These are phyloP conservation scores for Cyaniris semiargus DNA, from an alignment of 2,888 invertebrate genomes.

Conservation along the genomic window DNA sequence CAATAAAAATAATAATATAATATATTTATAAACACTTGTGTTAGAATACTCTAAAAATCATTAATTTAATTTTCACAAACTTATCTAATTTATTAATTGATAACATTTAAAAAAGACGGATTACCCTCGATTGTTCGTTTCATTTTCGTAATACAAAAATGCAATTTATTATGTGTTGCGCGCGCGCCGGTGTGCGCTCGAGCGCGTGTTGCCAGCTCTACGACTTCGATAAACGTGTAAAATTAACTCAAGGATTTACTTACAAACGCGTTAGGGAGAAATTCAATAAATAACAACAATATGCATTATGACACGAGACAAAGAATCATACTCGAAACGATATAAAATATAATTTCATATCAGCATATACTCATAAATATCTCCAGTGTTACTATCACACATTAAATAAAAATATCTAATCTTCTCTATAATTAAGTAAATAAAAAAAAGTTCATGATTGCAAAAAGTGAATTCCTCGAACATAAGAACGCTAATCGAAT, in stretches of 20 bases:
- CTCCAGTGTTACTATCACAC: conserved; percentile 75
- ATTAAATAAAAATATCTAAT: conserved; percentile 78
- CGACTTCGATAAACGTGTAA: conserved; percentile 12
- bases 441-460: conserved; percentile 69
- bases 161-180: conserved; percentile 39
- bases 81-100: conserved; percentile 76
- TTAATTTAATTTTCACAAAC: conserved; percentile 79
- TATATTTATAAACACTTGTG: conserved; percentile 82
- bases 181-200: conserved; percentile 25
- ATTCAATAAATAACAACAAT: conserved; percentile 73
- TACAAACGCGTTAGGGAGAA: conserved; percentile 30
- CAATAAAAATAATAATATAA: conserved; percentile 79
- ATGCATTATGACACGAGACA: conserved; percentile 74
- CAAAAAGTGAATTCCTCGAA: conserved; percentile 60
- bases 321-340: conserved; percentile 67
- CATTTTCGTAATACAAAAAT: conserved; percentile 47
- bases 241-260: conserved; percentile 22
- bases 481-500: conserved; percentile 35
- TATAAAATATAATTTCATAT: conserved; percentile 72
- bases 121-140: conserved; percentile 59
- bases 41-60: conserved; percentile 80
- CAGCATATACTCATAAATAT: conserved; percentile 75
- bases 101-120: conserved; percentile 71
- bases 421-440: conserved; percentile 75
- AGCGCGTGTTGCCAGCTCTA: conserved; percentile 45